phyloP scores from a whole-genome alignment of 2,113 vertebrate species.

The Spilogale gracilis region DNA sequence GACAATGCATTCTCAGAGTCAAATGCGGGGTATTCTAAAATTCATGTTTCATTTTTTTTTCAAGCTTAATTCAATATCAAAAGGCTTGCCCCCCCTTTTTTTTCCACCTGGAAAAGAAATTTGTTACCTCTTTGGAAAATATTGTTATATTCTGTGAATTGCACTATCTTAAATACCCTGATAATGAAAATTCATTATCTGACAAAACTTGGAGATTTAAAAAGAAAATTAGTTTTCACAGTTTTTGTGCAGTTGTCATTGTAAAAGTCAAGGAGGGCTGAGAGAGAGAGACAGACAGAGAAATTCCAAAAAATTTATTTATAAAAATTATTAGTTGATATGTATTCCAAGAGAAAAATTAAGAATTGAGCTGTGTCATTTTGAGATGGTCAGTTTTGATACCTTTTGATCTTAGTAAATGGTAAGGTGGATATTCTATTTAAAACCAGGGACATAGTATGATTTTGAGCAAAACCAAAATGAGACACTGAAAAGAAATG shows the following conservation, averaged over 20 bases:
- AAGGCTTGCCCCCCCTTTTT: neutral
- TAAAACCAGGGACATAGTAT: neutral
- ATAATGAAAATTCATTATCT: neutral
- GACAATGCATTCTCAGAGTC: neutral
- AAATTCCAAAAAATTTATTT: neutral
- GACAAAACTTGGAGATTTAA: neutral
- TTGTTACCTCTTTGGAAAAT: neutral
- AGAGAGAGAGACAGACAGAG: neutral
- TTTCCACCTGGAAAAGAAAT: neutral
- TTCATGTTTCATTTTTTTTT: neutral
- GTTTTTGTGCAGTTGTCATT: neutral
- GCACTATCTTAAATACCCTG: neutral
- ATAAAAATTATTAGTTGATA: neutral
- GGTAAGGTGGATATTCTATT: neutral
- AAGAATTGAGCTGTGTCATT: neutral
- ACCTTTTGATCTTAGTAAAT: neutral
- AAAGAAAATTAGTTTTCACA: neutral
- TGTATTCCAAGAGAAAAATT: conserved; percentile 43
- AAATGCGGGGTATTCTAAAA: neutral
- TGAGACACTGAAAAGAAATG: conserved; percentile 63
- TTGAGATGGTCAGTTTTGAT: conserved; percentile 46
- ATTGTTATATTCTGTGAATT: neutral
- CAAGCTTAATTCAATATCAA: neutral
- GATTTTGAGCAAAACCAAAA: conserved; percentile 62
- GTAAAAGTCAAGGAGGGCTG: neutral